phyloP scores from a whole-genome alignment of 2,113 vertebrate species.

The Saguinus midas region DNA sequence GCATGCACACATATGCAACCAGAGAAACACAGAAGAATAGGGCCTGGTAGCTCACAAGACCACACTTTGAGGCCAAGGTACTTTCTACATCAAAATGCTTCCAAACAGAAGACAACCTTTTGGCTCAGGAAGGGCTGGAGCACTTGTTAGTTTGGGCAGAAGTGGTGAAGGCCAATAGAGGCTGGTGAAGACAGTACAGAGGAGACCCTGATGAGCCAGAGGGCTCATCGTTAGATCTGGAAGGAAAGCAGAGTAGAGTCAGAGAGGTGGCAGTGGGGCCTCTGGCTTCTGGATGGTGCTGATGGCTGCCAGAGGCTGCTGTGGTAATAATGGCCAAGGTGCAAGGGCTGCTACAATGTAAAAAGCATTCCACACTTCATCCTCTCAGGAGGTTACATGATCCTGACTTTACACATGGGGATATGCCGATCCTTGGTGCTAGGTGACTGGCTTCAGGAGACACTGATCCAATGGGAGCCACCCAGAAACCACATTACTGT shows the following conservation, averaged over 20 bases:
- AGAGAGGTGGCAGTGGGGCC: not conserved
- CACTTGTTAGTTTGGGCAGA: not conserved
- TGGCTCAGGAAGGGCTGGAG: not conserved
- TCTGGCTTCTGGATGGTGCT: not conserved
- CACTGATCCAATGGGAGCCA: no score
- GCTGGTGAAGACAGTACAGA: not conserved
- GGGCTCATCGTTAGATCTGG: not conserved
- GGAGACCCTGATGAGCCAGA: not conserved
- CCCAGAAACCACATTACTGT: not conserved
- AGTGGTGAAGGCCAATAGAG: not conserved
- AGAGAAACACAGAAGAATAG: not conserved
- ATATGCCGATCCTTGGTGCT: not conserved
- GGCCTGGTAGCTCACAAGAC: not conserved
- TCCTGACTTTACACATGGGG: not conserved
- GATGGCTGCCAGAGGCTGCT: rapidly evolving
- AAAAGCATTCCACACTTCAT: not conserved
- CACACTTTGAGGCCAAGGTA: not conserved
- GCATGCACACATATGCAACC: rapidly evolving
- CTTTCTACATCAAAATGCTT: not conserved
- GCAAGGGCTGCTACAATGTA: not conserved
- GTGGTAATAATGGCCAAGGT: rapidly evolving
- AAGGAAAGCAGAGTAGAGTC: not conserved
- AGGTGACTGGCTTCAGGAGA: not conserved
- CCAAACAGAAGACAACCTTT: not conserved
- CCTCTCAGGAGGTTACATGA: not conserved